Evolutionary conservation across 1,140 invertebrate genomes (phyloP).

Genomic region (Trachymyrmex septentrionalis): DNA sequence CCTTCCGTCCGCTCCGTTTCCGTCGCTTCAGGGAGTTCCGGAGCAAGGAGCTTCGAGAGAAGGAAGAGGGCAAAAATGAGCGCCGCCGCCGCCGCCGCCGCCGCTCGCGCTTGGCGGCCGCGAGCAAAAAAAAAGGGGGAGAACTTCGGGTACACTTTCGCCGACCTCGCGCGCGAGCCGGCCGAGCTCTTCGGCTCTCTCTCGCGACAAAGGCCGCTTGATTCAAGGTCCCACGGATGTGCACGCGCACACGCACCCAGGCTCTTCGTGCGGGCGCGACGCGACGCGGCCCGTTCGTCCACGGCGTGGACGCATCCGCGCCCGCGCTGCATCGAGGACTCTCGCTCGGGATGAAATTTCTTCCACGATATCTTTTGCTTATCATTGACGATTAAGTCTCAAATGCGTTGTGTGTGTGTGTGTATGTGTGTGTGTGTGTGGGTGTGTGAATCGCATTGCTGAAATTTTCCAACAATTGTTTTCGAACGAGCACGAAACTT

Average conservation of each 20-base stretch:
- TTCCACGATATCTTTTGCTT: not conserved
- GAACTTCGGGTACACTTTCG: constrained; percentile 86
- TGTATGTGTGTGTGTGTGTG: no score
- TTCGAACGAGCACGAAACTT: not conserved
- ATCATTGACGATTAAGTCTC: not conserved
- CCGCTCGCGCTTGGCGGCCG: constrained; percentile 4
- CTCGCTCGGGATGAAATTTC: constrained; percentile 30
- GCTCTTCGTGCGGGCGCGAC: constrained; percentile 15
- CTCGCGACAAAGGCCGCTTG: constrained; percentile 86
- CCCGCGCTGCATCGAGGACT: constrained; percentile 43
- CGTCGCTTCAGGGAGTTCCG: constrained; percentile 58
- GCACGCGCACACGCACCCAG: constrained; percentile 57
- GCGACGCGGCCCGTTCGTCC: constrained; percentile 40
- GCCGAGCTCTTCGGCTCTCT: constrained; percentile 80
- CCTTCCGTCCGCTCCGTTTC: constrained; percentile 48
- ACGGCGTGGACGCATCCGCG: not conserved
- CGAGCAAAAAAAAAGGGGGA: constrained; percentile 77
- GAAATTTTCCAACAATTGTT: not conserved
- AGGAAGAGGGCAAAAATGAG: constrained; percentile 73
- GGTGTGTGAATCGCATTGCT: not conserved
- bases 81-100: constrained; percentile 15
- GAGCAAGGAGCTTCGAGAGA: constrained; percentile 29
- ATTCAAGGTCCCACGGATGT: constrained; percentile 86
- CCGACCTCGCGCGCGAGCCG: constrained; percentile 84
- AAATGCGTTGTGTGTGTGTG: no score